These are phyloP conservation scores for Ferrisia virgata DNA, from an alignment of 2,888 invertebrate genomes.

Conservation along the genomic window DNA sequence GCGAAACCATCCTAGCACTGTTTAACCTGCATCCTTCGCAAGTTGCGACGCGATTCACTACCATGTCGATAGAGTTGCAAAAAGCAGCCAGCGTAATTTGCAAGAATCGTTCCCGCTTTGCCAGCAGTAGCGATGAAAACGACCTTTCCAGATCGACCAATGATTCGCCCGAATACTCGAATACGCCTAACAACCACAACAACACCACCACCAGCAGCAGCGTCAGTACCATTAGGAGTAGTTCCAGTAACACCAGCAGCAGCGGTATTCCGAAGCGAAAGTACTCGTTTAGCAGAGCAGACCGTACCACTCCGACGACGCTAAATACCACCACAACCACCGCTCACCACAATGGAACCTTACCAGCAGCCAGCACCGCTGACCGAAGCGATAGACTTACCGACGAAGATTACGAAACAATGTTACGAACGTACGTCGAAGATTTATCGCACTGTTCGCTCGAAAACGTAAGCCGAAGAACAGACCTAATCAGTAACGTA, in stretches of 20 bases:
- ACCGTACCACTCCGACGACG: too few relatives aligned
- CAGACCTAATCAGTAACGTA: constrained; percentile 15
- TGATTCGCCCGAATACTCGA: not conserved
- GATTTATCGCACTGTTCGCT: too few relatives aligned
- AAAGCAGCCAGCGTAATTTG: constrained; percentile 50
- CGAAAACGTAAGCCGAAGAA: not conserved
- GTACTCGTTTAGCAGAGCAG: not conserved
- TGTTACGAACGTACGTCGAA: too few relatives aligned
- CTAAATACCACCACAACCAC: too few relatives aligned
- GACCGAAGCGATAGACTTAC: too few relatives aligned
- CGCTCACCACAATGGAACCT: too few relatives aligned
- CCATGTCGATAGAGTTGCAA: constrained; percentile 67
- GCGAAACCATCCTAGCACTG: constrained; percentile 71
- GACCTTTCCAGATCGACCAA: not conserved
- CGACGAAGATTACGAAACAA: too few relatives aligned
- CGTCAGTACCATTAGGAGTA: not conserved
- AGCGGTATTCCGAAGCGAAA: too few relatives aligned
- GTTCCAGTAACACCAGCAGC: not conserved
- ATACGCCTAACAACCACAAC: not conserved
- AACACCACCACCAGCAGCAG: not conserved
- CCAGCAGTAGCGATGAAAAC: not conserved
- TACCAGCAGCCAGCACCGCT: too few relatives aligned
- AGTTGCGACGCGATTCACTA: constrained; percentile 75
- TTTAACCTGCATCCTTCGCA: constrained; percentile 89
- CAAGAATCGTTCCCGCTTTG: not conserved